phyloP scores from a whole-genome alignment of 2,888 invertebrate species.

The Leucophenga montana region DNA sequence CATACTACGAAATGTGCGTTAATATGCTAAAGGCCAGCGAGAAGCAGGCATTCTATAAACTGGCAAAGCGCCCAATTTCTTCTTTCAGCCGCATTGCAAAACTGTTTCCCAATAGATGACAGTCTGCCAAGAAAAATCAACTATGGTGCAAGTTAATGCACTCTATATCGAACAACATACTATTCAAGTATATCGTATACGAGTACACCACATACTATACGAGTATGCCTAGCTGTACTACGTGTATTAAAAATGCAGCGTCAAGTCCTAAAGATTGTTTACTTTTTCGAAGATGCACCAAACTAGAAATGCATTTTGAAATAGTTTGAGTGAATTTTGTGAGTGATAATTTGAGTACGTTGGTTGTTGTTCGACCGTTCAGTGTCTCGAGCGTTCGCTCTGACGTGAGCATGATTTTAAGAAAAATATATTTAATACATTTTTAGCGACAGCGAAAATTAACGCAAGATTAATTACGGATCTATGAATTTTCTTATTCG shows the following conservation, averaged over 20 bases:
- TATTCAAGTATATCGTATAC: no score
- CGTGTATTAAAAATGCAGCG: background rate
- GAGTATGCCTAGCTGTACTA: background rate
- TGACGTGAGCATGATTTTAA: background rate
- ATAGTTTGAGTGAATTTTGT: no score
- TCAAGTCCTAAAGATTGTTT: background rate
- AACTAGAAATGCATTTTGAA: background rate
- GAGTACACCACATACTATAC: constrained; percentile 8
- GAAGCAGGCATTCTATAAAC: constrained; percentile 38
- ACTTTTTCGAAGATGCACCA: background rate
- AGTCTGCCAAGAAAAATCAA: constrained; percentile 51
- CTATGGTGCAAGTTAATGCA: constrained; percentile 56
- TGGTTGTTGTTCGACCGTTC: no score
- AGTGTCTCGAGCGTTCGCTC: no score
- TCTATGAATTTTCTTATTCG: background rate
- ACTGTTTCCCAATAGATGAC: constrained; percentile 57
- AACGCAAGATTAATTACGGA: constrained; percentile 2
- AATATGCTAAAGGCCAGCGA: constrained; percentile 43
- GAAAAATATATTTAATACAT: background rate
- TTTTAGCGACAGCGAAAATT: background rate
- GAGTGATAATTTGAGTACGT: no score
- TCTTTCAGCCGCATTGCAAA: constrained; percentile 36
- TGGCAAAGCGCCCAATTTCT: constrained; percentile 53
- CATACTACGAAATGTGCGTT: constrained; percentile 32
- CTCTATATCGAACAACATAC: constrained; percentile 34